phyloP scores from a whole-genome alignment of 2,797 vertebrate genomes.

The Todus mexicanus region DNA sequence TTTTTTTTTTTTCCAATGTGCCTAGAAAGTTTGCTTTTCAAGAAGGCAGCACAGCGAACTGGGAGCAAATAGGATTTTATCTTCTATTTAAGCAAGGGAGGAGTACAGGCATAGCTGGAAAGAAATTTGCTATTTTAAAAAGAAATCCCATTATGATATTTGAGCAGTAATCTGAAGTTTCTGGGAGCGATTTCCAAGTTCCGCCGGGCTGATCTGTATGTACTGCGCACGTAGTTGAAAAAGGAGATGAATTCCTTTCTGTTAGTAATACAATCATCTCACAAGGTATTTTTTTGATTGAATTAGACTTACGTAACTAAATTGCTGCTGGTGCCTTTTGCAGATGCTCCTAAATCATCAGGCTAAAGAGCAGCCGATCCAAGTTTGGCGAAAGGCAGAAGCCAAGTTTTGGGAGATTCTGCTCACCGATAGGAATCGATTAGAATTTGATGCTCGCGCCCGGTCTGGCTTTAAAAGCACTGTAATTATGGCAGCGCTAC shows the following conservation, averaged over 20 bases:
- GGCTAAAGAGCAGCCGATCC: not conserved
- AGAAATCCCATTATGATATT: not conserved
- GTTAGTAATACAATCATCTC: not conserved
- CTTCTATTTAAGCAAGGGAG: not conserved
- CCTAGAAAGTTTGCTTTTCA: not conserved
- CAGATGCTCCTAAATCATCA: constrained; percentile 15
- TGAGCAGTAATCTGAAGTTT: not conserved
- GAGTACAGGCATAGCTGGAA: not conserved
- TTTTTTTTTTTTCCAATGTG: not conserved
- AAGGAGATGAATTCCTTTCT: constrained; percentile 12
- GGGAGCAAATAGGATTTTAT: not conserved
- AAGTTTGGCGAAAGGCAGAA: not conserved
- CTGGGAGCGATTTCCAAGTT: not conserved
- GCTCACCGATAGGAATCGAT: not conserved
- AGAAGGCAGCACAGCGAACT: not conserved
- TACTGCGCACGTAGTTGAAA: not conserved
- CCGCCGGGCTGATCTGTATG: not conserved
- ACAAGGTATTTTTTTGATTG: constrained; percentile 8
- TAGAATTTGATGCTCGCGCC: not conserved
- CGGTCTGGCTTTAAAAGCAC: not conserved
- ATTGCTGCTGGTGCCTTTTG: constrained; percentile 34
- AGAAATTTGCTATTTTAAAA: not conserved
- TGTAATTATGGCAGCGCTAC: not conserved
- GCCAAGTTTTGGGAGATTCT: not conserved
- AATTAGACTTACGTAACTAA: not conserved